A percentile compares a stretch with the other conserved stretches of the same genome.
Conservation (phyloP, 92 coral and sea anemone species). For the Umimayanthus kanabou region DNA sequence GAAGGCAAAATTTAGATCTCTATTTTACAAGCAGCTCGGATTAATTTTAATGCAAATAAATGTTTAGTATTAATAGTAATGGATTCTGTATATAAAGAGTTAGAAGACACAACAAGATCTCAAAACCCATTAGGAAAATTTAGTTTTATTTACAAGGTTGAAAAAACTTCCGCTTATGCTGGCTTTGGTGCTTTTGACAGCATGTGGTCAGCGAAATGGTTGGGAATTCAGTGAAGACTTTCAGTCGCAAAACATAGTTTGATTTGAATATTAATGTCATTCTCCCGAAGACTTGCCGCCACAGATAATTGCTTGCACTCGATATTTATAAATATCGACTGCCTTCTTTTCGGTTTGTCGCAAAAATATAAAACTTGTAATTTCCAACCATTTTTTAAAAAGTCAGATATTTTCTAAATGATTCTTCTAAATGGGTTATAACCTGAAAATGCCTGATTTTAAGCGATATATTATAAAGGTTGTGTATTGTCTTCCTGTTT, state of each 20-base stretch:
- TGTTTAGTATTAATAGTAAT: conserved; percentile 3
- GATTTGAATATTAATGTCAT: conserved; percentile 1
- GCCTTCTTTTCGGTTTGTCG: not conserved
- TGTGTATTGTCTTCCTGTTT: not conserved
- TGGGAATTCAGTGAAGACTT: not conserved
- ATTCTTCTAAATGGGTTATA: not conserved
- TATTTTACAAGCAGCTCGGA: not conserved
- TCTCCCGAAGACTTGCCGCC: conserved; percentile 19
- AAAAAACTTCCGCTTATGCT: not conserved
- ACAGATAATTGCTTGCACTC: not conserved
- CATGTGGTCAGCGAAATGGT: not conserved
- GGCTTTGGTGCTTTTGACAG: not conserved
- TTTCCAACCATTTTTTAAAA: not conserved
- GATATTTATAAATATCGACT: not conserved
- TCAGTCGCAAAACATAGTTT: not conserved
- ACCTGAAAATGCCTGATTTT: not conserved
- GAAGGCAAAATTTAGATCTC: not conserved
- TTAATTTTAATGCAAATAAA: not conserved
- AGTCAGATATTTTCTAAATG: not conserved
- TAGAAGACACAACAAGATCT: conserved; percentile 31
- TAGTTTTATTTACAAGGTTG: not conserved
- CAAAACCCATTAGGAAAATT: conserved; percentile 1
- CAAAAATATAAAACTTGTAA: not conserved
- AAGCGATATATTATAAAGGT: not conserved
- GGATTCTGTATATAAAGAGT: not conserved